A percentile compares a stretch with the other conserved stretches of the same genome.
Evolutionary conservation across 2,113 vertebrate genomes (phyloP).

Genomic region (Xiphophorus maculatus): DNA sequence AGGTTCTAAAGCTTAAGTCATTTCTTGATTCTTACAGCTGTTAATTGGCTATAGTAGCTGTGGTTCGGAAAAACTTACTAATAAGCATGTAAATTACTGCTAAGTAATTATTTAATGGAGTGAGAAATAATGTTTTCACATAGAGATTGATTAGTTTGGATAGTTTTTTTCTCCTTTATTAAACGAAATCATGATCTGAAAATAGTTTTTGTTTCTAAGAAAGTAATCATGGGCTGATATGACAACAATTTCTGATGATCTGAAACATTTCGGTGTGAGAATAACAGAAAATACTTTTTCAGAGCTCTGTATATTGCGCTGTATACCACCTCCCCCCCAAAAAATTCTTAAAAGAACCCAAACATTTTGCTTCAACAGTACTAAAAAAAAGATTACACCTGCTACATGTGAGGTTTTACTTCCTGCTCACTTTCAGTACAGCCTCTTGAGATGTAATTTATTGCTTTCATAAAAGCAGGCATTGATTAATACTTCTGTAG

Average conservation of each 20-base stretch:
- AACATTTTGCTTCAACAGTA: too few species aligned
- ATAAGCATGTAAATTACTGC: not conserved
- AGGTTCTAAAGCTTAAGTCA: not conserved
- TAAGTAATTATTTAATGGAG: not conserved
- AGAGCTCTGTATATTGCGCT: not conserved
- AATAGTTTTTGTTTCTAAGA: not conserved
- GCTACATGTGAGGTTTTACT: slow-evolving; percentile 8
- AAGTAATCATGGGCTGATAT: too few species aligned
- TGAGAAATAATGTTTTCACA: too few species aligned
- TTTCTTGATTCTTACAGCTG: not conserved
- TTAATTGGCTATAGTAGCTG: too few species aligned
- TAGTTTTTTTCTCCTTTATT: not conserved
- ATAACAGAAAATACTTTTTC: not conserved
- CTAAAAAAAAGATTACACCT: slow-evolving; percentile 3
- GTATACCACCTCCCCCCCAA: too few species aligned
- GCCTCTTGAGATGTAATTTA: slow-evolving; percentile 25
- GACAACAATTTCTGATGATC: too few species aligned
- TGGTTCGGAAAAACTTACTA: not conserved
- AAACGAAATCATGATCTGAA: not conserved
- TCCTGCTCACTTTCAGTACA: not conserved
- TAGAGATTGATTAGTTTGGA: too few species aligned
- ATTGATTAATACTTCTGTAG: slow-evolving; percentile 42
- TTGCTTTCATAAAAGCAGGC: slow-evolving; percentile 24
- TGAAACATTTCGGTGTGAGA: too few species aligned
- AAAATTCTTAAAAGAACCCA: not conserved